phyloP scores from a whole-genome alignment of 2,888 invertebrate genomes.

The Venusia cambrica region DNA sequence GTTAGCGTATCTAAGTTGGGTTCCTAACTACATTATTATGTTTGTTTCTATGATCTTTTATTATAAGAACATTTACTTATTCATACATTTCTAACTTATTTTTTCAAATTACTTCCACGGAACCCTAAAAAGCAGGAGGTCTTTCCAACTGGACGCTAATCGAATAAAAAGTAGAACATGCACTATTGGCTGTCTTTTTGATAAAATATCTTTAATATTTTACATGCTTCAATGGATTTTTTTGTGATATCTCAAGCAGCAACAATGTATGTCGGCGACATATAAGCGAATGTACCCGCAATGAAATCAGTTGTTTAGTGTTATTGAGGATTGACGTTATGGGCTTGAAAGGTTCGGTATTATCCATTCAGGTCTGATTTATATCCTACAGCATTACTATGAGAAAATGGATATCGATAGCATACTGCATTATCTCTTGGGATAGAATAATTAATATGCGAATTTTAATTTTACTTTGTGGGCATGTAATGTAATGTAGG shows the following conservation, averaged over 20 bases:
- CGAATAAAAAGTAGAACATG: conserved; percentile 30
- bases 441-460: no score
- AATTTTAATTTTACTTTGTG: no score
- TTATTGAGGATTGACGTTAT: conserved; percentile 39
- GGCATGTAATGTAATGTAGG: no score
- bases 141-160: conserved; percentile 44
- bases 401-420: conserved; percentile 1
- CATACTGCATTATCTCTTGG: no score
- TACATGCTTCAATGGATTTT: conserved; percentile 50
- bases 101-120: no score
- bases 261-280: conserved; percentile 55
- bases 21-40: no score
- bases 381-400: conserved; percentile 31
- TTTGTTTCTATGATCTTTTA: no score
- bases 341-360: conserved; percentile 43
- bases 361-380: conserved; percentile 32
- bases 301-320: conserved; percentile 68
- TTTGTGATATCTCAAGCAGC: conserved; percentile 55
- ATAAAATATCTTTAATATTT: conserved; percentile 61
- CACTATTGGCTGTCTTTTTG: conserved; percentile 33
- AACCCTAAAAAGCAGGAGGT: conserved; percentile 43
- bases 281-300: conserved; percentile 48
- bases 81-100: no score
- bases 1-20: no score
- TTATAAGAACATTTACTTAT: no score